These are phyloP conservation scores for Aegotheles bennettii DNA, from an alignment of 2,113 vertebrate genomes.

Conservation along the genomic window DNA sequence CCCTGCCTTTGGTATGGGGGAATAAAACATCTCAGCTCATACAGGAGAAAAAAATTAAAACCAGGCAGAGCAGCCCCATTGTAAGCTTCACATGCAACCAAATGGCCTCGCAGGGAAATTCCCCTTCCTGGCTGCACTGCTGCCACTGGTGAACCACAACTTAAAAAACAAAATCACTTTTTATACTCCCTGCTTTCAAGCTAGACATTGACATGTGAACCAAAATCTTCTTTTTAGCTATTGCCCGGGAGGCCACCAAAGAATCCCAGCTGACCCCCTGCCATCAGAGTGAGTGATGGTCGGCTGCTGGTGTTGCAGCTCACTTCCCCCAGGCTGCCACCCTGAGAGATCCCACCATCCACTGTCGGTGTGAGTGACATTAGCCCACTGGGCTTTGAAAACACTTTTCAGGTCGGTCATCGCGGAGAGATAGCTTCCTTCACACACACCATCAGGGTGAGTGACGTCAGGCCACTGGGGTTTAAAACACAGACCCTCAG, in stretches of 20 bases:
- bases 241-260: constrained; percentile 56
- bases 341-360: constrained; percentile 53
- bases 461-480: constrained; percentile 51
- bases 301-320: constrained; percentile 44
- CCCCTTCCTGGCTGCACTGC: constrained; percentile 34
- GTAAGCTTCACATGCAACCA: constrained; percentile 69
- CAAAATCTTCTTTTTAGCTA: constrained; percentile 65
- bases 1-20: constrained; percentile 25
- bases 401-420: constrained; percentile 49
- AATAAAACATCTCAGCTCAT: constrained; percentile 68
- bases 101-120: constrained; percentile 44
- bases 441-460: constrained; percentile 41
- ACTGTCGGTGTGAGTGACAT: constrained; percentile 41
- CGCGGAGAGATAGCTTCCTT: constrained; percentile 1
- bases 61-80: constrained; percentile 65
- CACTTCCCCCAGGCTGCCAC: constrained; percentile 48
- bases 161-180: constrained; percentile 22
- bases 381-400: constrained; percentile 63
- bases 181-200: constrained; percentile 64
- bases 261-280: constrained; percentile 53
- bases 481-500: constrained; percentile 62
- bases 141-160: constrained; percentile 39
- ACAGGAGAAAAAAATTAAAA: constrained; percentile 73
- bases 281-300: constrained; percentile 58
- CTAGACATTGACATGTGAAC: constrained; percentile 65